Conservation (phyloP, 2,888 invertebrate species). For the Spatulosminthurus flaviceps region DNA sequence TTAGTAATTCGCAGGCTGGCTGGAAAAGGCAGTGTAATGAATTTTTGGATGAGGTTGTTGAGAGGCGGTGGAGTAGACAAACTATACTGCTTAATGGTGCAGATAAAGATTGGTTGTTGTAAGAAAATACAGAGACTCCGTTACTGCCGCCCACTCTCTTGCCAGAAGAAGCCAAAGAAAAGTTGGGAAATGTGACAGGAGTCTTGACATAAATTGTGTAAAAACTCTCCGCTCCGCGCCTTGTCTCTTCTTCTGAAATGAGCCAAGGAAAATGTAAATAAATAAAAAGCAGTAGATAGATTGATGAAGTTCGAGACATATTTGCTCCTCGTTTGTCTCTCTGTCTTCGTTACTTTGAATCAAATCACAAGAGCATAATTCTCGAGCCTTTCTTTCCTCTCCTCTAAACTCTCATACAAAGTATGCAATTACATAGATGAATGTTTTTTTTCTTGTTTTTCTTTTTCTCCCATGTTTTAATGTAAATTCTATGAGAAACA, state of each 20-base stretch:
- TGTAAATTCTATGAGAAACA: too few species aligned
- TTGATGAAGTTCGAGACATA: conserved; percentile 28
- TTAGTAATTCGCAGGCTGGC: too few species aligned
- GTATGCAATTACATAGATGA: too few species aligned
- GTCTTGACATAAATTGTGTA: background rate
- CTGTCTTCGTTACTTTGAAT: conserved; percentile 12
- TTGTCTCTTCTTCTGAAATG: background rate
- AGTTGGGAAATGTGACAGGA: background rate
- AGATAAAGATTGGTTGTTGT: background rate
- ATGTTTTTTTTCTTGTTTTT: too few species aligned
- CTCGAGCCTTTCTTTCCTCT: background rate
- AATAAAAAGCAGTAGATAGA: conserved; percentile 8
- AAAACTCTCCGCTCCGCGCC: background rate
- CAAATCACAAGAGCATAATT: conserved; percentile 11
- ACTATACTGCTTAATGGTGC: background rate
- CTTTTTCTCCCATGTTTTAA: too few species aligned
- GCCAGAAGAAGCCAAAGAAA: background rate
- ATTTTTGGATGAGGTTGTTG: too few species aligned
- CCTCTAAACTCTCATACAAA: too few species aligned
- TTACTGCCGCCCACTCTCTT: background rate
- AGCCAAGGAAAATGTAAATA: conserved; percentile 29
- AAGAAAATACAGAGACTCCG: background rate
- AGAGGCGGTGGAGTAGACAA: too few species aligned
- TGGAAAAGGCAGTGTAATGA: too few species aligned
- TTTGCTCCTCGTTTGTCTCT: conserved; percentile 40